phyloP scores from a whole-genome alignment of 2,888 invertebrate genomes.

The Yponomeuta cagnagella region DNA sequence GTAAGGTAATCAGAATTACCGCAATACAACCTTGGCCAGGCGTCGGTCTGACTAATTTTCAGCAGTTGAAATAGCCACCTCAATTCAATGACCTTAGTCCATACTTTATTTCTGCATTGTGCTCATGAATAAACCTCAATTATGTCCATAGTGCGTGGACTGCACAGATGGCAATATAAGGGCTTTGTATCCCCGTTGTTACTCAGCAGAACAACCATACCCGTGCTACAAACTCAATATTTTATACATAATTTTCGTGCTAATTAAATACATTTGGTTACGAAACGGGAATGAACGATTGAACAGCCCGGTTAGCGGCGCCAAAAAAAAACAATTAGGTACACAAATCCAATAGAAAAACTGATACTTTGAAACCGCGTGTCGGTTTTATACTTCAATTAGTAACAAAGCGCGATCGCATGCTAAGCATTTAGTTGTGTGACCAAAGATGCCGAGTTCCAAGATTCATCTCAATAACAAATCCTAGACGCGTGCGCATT shows the following conservation, averaged over 20 bases:
- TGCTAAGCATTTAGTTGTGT: neutral
- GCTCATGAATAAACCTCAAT: neutral
- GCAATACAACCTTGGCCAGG: neutral
- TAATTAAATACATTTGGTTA: conserved; percentile 15
- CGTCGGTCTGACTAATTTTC: neutral
- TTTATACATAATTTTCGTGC: neutral
- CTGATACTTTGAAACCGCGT: neutral
- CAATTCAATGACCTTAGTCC: neutral
- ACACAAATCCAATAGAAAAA: too few species aligned
- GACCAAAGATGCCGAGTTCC: neutral
- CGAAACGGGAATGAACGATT: conserved; percentile 16
- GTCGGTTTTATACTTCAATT: neutral
- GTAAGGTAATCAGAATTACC: neutral
- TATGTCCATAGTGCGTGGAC: neutral
- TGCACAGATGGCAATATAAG: neutral
- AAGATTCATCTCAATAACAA: conserved; percentile 32
- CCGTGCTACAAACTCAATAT: neutral
- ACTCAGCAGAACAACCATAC: neutral
- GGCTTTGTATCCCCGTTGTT: neutral
- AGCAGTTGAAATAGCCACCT: neutral
- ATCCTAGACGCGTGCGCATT: conserved; percentile 42
- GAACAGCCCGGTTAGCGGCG: conserved; percentile 7
- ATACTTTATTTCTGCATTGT: neutral
- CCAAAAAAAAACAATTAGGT: conserved; percentile 11
- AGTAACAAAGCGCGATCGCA: neutral